Conservation (phyloP, 2,888 invertebrate species). For the Charanyca ferruginea region DNA sequence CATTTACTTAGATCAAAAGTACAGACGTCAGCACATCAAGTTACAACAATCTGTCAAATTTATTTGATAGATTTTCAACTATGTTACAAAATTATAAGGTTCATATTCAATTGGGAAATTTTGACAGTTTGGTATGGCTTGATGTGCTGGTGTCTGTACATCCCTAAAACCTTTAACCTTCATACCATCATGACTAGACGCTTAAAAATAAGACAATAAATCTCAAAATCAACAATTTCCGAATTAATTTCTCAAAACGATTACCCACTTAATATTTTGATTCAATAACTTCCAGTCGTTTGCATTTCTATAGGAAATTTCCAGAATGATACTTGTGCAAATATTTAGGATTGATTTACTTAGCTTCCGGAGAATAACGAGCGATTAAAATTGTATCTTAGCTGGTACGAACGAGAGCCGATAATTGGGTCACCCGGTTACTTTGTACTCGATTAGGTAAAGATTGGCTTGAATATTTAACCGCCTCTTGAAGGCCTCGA, state of each 20-base stretch:
- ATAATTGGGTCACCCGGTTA: conserved; percentile 47
- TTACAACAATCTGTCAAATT: no score
- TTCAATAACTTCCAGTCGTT: conserved; percentile 38
- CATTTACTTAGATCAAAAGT: no score
- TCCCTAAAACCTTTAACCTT: background rate
- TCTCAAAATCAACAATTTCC: conserved; percentile 29
- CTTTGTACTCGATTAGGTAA: conserved; percentile 31
- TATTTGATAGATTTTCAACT: no score
- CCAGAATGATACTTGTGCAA: conserved; percentile 18
- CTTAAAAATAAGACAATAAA: conserved; percentile 16
- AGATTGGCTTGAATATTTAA: conserved; percentile 37
- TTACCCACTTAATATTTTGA: conserved; percentile 35
- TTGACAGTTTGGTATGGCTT: no score
- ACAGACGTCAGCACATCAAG: no score
- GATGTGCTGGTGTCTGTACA: no score
- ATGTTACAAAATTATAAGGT: no score
- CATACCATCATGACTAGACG: background rate
- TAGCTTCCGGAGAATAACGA: conserved; percentile 19
- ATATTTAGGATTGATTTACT: conserved; percentile 45
- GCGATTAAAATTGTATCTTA: conserved; percentile 39
- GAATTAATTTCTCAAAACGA: conserved; percentile 27
- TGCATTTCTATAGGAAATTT: conserved; percentile 24
- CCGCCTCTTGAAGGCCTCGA: background rate
- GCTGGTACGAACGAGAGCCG: background rate
- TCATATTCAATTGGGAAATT: no score